Conservation (phyloP, 2,797 vertebrate species). For the Muraenolepis orangiensis region DNA sequence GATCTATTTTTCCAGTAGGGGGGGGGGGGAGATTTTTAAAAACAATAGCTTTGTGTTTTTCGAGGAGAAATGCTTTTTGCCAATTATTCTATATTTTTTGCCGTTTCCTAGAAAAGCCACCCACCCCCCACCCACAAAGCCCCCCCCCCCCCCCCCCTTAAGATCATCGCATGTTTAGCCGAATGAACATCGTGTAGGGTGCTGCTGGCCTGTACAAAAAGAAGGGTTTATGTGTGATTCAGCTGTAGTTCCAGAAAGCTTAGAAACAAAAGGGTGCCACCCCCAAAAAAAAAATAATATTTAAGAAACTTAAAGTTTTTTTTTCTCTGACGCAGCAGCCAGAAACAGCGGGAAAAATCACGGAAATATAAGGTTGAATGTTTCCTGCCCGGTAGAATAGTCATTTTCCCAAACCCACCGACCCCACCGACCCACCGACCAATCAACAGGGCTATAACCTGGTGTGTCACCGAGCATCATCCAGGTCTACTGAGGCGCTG, state of each 20-base stretch:
- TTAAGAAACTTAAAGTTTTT: too few species aligned
- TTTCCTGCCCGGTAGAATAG: conserved; percentile 55
- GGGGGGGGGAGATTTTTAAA: conserved; percentile 52
- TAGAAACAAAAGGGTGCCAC: conserved; percentile 59
- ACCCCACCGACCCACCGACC: too few species aligned
- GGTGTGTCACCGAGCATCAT: conserved; percentile 70
- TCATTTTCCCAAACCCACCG: too few species aligned
- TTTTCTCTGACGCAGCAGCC: conserved; percentile 48
- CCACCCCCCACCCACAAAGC: too few species aligned
- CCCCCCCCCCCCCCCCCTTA: too few species aligned
- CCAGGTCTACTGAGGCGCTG: conserved; percentile 72
- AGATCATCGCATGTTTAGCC: conserved; percentile 69
- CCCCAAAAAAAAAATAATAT: conserved; percentile 37
- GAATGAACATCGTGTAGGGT: conserved; percentile 69
- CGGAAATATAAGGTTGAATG: conserved; percentile 51
- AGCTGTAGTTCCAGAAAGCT: conserved; percentile 59
- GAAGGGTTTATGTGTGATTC: conserved; percentile 61
- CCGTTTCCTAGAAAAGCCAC: conserved; percentile 52
- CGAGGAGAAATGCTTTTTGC: conserved; percentile 49
- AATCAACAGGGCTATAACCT: conserved; percentile 70
- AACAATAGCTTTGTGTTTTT: conserved; percentile 50
- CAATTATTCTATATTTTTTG: conserved; percentile 43
- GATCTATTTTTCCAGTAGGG: conserved; percentile 51
- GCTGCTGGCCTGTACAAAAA: conserved; percentile 61
- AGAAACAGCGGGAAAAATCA: conserved; percentile 56